Evolutionary conservation across 2,797 vertebrate genomes (phyloP).

Genomic region (Glyptemys insculpta): DNA sequence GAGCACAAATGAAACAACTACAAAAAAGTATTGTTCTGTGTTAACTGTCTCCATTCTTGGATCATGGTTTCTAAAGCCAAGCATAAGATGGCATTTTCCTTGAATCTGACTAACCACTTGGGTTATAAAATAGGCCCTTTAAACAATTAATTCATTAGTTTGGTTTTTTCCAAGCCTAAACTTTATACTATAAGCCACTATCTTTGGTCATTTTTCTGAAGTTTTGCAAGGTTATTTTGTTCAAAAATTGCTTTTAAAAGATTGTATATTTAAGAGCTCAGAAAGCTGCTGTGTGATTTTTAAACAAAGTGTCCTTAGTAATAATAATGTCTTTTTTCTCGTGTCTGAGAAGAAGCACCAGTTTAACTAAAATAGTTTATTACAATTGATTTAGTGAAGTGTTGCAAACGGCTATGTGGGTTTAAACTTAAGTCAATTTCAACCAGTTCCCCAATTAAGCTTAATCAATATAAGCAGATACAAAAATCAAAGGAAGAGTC

Average conservation of each 20-base stretch:
- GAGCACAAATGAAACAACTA: not conserved
- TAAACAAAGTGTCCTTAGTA: not conserved
- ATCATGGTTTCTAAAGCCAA: not conserved
- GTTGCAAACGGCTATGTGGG: not conserved
- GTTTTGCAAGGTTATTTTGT: not conserved
- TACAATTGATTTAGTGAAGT: not conserved
- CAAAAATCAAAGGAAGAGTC: slow-evolving; percentile 21
- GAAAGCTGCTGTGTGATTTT: not conserved
- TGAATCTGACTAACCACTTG: not conserved
- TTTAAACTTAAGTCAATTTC: not conserved
- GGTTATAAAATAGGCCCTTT: not conserved
- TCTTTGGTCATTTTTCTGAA: not conserved
- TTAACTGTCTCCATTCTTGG: not conserved
- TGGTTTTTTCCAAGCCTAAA: not conserved
- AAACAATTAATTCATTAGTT: not conserved
- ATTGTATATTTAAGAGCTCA: not conserved
- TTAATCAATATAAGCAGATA: not conserved
- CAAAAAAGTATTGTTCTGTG: not conserved
- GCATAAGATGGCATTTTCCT: not conserved
- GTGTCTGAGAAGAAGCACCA: slow-evolving; percentile 13
- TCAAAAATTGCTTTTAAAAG: not conserved
- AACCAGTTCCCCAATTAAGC: slow-evolving; percentile 30
- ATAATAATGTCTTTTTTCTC: not conserved
- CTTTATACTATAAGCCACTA: not conserved
- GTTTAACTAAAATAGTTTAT: slow-evolving; percentile 35